Percentiles rank a stretch among this genome's conserved stretches.
Conservation (phyloP, 2,797 vertebrate species). For the Amphiprion clarkii region DNA sequence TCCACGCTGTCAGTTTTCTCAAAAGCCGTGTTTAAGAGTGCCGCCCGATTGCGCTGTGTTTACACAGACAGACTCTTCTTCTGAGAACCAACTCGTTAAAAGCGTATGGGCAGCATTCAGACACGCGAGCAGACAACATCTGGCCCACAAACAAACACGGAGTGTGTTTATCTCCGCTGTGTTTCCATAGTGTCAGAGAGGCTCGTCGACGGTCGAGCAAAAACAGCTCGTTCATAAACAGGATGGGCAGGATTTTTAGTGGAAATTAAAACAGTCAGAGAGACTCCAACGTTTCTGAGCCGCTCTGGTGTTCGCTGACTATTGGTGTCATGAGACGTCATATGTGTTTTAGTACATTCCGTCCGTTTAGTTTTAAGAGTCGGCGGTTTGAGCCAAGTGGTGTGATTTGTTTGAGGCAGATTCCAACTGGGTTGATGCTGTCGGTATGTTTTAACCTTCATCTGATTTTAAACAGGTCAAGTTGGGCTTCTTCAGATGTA, state of each 20-base stretch:
- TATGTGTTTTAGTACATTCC: conserved; percentile 40
- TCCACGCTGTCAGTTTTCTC: neutral
- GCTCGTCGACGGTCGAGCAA: conserved; percentile 1
- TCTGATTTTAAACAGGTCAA: neutral
- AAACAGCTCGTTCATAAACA: conserved; percentile 43
- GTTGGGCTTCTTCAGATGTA: too few relatives aligned
- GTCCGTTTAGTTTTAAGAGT: conserved; percentile 49
- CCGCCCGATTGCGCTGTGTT: neutral
- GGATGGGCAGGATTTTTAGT: conserved; percentile 21
- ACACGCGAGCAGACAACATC: conserved; percentile 40
- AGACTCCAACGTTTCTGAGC: neutral
- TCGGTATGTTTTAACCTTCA: neutral
- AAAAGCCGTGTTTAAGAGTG: too few relatives aligned
- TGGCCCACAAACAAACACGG: conserved; percentile 34
- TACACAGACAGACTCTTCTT: neutral
- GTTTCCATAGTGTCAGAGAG: conserved; percentile 43
- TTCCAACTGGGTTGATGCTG: conserved; percentile 22
- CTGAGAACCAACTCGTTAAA: neutral
- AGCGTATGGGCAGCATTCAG: conserved; percentile 6
- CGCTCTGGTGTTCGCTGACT: neutral
- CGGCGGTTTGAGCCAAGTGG: conserved; percentile 16
- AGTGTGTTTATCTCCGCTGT: conserved; percentile 24
- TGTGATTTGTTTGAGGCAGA: conserved; percentile 44
- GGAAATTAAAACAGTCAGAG: conserved; percentile 15
- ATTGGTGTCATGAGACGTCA: conserved; percentile 33